Conservation (phyloP, 30 jellyfish, hydroid and myxozoan genomes). For the Aurelia aurita region DNA sequence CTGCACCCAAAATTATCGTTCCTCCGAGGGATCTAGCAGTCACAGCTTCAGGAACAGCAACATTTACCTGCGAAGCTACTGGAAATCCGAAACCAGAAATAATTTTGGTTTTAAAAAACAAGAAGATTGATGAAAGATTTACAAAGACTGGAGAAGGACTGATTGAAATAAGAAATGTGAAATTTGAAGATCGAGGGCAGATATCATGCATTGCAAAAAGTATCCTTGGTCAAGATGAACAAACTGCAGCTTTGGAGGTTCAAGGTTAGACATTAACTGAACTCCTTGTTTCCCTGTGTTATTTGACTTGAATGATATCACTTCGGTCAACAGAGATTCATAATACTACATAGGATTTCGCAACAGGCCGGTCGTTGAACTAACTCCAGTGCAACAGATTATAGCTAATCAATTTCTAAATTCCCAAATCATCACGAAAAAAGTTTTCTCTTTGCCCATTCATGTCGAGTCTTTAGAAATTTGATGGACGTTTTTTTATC, state of each 20-base stretch:
- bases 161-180: constrained; percentile 5
- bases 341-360: no score
- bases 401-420: no score
- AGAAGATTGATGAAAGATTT: not conserved
- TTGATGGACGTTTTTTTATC: no score
- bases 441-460: no score
- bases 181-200: constrained; percentile 8
- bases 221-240: constrained; percentile 13
- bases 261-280: not conserved
- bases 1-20: not conserved
- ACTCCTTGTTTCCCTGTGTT: no score
- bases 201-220: constrained; percentile 13
- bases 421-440: no score
- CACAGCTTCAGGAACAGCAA: not conserved
- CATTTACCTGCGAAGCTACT: constrained; percentile 22
- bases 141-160: not conserved
- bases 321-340: no score
- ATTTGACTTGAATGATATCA: no score
- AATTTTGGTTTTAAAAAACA: not conserved
- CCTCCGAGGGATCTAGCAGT: constrained; percentile 4
- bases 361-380: no score
- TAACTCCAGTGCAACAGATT: no score
- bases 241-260: not conserved
- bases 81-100: constrained; percentile 28
- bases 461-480: no score